Evolutionary conservation across 1,140 invertebrate species (phyloP), one percentile per base, ranked within the genome.

Genomic region (Trichogramma pretiosum): DNA sequence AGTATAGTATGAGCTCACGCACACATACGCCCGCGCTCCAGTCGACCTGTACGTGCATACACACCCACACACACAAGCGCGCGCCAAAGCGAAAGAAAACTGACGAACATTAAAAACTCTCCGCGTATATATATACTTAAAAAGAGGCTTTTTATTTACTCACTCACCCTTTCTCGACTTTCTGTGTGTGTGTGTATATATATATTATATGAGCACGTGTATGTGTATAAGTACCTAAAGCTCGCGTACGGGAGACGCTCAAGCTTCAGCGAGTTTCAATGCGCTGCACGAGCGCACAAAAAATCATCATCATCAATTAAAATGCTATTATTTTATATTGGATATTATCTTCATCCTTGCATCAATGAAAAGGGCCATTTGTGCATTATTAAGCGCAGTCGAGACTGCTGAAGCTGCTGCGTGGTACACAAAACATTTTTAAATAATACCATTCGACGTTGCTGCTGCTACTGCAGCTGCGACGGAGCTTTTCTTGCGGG

Each of bases 91-190:
- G 26, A 52, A 28, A 47, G 38, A 48, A 42, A 35, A 42, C 38
- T 8, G 22, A 33, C 23, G 34, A 54, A 22, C 46, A 32, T 55
- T 48, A 53, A n/a, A n/a, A n/a, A n/a, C n/a, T n/a, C 48, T 48
- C 43, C 45, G 43, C 43, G 46, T 37, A 18, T 16, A 34, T 36
- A 39, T 34, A 35, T 34, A 28, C 49, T 45, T 40, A 48, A 35
- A 42, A 48, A 53, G 55, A 46, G n/a, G 53, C 53, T 57, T 57
- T 61, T 57, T 47, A 33, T 47, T 39, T 33, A 47, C 19, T 14
- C 36, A n/a, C n/a, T n/a, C n/a, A n/a, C n/a, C n/a, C n/a, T n/a
- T n/a, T n/a, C n/a, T n/a, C n/a, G n/a, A n/a, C n/a, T n/a, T n/a
- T n/a, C n/a, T n/a, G n/a, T n/a, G n/a, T n/a, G n/a, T n/a, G n/a